Percentiles rank a stretch among this genome's conserved stretches.
Conservation (phyloP, 2,113 vertebrate species). For the Tympanuchus pallidicinctus region DNA sequence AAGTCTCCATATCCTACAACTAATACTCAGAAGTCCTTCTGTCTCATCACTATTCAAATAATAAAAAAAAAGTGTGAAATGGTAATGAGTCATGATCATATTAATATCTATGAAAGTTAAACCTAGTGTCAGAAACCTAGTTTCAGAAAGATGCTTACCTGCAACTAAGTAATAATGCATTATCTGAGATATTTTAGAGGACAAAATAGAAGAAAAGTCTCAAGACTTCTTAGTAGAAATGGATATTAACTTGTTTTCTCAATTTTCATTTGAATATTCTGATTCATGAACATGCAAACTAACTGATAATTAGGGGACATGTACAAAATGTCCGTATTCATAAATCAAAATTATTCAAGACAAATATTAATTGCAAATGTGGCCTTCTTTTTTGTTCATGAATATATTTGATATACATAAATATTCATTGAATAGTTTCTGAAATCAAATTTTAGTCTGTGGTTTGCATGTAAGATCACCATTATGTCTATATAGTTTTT, state of each 20-base stretch:
- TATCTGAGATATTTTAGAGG: not conserved
- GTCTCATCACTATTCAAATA: not conserved
- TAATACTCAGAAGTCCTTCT: not conserved
- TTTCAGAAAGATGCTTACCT: not conserved
- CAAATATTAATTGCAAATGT: slow-evolving; percentile 65
- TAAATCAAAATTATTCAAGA: slow-evolving; percentile 36
- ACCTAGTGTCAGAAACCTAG: not conserved
- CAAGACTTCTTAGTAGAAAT: not conserved
- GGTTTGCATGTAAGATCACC: not conserved
- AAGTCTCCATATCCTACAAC: not conserved
- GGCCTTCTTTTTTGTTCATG: not conserved
- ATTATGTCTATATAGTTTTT: not conserved
- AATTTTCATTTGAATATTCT: not conserved
- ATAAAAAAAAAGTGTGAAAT: not conserved
- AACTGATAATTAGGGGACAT: slow-evolving; percentile 23
- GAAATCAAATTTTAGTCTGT: slow-evolving; percentile 12
- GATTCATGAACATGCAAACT: not conserved
- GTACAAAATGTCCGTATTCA: slow-evolving; percentile 27
- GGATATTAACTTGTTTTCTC: not conserved
- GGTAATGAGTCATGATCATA: not conserved
- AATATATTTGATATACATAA: slow-evolving; percentile 46
- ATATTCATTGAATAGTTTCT: slow-evolving; percentile 46
- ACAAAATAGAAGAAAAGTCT: not conserved
- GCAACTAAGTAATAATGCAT: not conserved
- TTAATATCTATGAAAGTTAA: not conserved